These are phyloP conservation scores for Channa argus DNA, from an alignment of 2,113 vertebrate species.

Conservation along the genomic window DNA sequence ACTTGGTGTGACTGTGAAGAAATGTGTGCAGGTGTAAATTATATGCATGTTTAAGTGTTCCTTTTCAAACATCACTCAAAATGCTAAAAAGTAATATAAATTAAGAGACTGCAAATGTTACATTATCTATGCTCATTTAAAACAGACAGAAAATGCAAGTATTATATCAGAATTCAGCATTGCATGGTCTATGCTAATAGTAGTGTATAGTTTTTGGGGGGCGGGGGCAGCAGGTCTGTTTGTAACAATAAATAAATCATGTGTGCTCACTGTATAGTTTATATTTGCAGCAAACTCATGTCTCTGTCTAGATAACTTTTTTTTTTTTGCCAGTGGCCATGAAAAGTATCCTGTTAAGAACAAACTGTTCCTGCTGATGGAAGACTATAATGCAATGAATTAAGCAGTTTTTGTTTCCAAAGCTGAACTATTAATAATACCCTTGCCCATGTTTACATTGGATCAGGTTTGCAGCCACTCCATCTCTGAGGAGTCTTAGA, in stretches of 20 bases:
- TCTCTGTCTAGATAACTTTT: neutral
- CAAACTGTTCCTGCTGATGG: neutral
- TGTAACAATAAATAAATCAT: too few species aligned
- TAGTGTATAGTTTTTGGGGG: neutral
- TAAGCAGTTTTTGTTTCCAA: slow-evolving; percentile 3
- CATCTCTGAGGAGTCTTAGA: slow-evolving; percentile 8
- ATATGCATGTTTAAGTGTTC: neutral
- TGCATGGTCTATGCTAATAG: too few species aligned
- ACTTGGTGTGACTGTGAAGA: neutral
- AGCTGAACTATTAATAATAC: neutral
- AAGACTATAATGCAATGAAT: neutral
- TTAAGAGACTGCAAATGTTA: neutral
- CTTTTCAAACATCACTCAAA: neutral
- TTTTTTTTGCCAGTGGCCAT: neutral
- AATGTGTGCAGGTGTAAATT: neutral
- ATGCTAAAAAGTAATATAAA: neutral
- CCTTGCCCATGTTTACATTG: neutral
- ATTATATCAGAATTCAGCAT: neutral
- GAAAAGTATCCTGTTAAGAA: neutral
- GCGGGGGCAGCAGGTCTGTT: too few species aligned
- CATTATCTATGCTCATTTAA: neutral
- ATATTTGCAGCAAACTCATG: neutral
- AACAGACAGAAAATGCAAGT: neutral
- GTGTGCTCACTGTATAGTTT: neutral
- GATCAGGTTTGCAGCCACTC: neutral